These are phyloP conservation scores for Andrena dorsata DNA, from an alignment of 2,888 invertebrate species.

Conservation along the genomic window DNA sequence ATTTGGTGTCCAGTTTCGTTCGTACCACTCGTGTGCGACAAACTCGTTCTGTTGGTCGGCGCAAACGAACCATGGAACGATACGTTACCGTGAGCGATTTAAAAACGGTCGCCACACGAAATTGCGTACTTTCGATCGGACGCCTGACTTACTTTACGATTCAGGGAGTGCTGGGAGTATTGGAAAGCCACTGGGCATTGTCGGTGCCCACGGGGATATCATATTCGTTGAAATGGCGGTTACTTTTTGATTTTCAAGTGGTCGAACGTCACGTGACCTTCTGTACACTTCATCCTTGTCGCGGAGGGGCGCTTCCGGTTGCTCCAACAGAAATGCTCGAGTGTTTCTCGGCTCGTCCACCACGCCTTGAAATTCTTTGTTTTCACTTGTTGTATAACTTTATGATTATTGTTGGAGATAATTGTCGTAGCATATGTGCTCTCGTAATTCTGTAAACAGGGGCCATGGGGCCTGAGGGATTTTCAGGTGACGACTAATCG, in stretches of 20 bases:
- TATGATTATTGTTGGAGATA: background rate
- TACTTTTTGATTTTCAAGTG: constrained; percentile 26
- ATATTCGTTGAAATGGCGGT: background rate
- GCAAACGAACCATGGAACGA: constrained; percentile 50
- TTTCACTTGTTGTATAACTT: constrained; percentile 5
- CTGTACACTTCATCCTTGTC: constrained; percentile 43
- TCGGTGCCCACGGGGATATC: background rate
- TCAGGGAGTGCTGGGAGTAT: background rate
- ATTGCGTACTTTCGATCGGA: constrained; percentile 50
- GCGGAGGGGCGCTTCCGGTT: constrained; percentile 49
- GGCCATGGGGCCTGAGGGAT: background rate
- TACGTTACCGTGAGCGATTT: constrained; percentile 42
- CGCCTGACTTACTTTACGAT: constrained; percentile 24
- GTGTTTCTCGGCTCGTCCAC: constrained; percentile 32
- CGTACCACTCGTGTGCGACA: constrained; percentile 2
- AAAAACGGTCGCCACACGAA: constrained; percentile 32
- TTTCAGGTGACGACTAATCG: background rate
- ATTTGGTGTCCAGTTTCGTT: background rate
- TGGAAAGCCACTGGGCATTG: background rate
- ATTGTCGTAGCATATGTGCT: background rate
- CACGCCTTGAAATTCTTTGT: constrained; percentile 44
- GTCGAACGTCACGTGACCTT: constrained; percentile 38
- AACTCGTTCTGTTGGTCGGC: constrained; percentile 38
- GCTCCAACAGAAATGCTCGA: constrained; percentile 37
- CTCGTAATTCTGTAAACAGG: background rate